A percentile compares a stretch with the other conserved stretches of the same genome.
phyloP scores from a whole-genome alignment of 2,113 vertebrate genomes.

The Gallinago media region DNA sequence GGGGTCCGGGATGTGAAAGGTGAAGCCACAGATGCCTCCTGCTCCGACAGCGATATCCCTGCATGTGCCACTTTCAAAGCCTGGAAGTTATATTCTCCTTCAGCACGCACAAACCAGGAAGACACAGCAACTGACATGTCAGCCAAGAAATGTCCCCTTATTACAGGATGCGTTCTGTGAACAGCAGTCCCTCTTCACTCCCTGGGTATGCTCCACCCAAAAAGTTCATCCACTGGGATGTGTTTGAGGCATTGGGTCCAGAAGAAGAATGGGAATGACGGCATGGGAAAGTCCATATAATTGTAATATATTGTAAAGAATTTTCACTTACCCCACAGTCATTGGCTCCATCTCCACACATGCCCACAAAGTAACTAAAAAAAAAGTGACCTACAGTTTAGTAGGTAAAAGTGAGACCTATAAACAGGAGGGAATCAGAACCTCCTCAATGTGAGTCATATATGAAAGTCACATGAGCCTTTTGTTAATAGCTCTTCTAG shows the following conservation, averaged over 20 bases:
- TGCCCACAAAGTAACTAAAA: constrained; percentile 83
- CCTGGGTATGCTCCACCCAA: neutral
- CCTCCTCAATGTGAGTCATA: neutral
- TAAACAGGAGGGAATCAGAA: neutral
- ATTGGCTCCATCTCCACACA: constrained; percentile 86
- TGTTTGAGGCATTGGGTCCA: neutral
- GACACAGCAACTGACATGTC: neutral
- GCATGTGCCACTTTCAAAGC: constrained; percentile 84
- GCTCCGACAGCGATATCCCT: constrained; percentile 82
- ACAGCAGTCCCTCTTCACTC: neutral
- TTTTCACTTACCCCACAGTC: constrained; percentile 82
- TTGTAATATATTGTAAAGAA: neutral
- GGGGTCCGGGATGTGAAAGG: constrained; percentile 80
- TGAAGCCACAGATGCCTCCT: constrained; percentile 84
- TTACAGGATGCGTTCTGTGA: neutral
- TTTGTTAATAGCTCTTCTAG: neutral
- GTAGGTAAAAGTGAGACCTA: neutral
- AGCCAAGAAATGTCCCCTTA: neutral
- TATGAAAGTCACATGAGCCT: neutral
- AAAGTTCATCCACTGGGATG: neutral
- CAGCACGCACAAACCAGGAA: neutral
- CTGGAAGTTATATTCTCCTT: constrained; percentile 70
- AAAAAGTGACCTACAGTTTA: neutral
- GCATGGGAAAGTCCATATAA: neutral
- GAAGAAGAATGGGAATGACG: neutral